Evolutionary conservation across 2,113 vertebrate species (phyloP), one percentile per base, ranked within the genome.

Genomic region (Hipposideros armiger): DNA sequence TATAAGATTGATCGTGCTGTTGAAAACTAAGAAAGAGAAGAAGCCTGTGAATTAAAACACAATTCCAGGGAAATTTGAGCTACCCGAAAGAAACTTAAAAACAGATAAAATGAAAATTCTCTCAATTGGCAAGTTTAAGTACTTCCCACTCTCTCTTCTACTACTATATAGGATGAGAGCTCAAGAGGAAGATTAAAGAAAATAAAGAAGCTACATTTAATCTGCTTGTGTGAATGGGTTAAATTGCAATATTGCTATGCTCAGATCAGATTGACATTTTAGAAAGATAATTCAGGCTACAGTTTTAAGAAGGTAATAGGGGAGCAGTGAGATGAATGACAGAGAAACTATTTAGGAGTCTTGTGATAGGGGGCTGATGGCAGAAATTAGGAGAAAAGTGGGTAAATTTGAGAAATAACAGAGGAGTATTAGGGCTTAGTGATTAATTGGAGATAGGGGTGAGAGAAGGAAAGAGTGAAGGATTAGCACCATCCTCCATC

Each of bases 61-160:
- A 88, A 82, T 80, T 88, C 73, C 22, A 66, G 24, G 83, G 30
- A 82, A 45, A 7, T 81, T 32, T 73, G 94, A 91, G 54, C 47
- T 94, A 66, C 70, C 74, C 88, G 20, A 93, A 94, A 85, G 50
- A 26, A 40, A 76, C 40, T 72, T 72, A 73, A 87, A 95, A 95
- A 62, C 36, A 78, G n/a, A 93, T 88, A 74, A 90, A 67, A 16
- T 45, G 14, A 24, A 62, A 52, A 26, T 76, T n/a, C 16, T 52
- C 5, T 82, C 82, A 78, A 30, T 1, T 42, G n/a, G 4, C 26
- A 42, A 42, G 52, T 36, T 69, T 58, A 64, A 92, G 36, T n/a
- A 13, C 54, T 60, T 69, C 10, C 24, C 13, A 74, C 4, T 74
- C 11, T 74, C 11, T 83, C 20, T 58, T 81, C 42, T 24, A 3